A percentile compares a stretch with the other conserved stretches of the same genome.
Conservation (phyloP, 2,797 vertebrate species). For the Protonibea diacanthus region DNA sequence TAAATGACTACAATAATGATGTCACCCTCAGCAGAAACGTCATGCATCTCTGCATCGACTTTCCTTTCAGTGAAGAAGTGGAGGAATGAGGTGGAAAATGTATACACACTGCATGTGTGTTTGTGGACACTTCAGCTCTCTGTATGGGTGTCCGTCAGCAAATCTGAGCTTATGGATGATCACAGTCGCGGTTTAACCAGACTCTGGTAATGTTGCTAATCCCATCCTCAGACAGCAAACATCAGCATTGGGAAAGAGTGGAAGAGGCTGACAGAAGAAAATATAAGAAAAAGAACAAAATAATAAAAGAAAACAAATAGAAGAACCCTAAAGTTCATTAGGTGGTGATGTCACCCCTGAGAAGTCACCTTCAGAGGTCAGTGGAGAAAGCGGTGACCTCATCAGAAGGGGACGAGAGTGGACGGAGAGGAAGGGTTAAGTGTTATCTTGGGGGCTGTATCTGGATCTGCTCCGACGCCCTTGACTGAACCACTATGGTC, state of each 20-base stretch:
- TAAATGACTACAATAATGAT: constrained; percentile 56
- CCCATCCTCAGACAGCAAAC: constrained; percentile 27
- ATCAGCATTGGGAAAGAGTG: constrained; percentile 18
- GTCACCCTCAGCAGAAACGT: constrained; percentile 46
- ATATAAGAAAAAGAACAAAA: constrained; percentile 1
- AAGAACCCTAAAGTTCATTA: constrained; percentile 43
- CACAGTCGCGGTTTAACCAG: constrained; percentile 28
- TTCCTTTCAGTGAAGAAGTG: constrained; percentile 8
- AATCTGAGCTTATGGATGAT: constrained; percentile 42
- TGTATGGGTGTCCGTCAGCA: constrained; percentile 32
- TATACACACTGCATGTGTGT: background rate
- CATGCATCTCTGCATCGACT: constrained; percentile 16
- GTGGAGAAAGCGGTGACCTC: constrained; percentile 66
- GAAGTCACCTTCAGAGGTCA: constrained; percentile 57
- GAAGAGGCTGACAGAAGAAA: background rate
- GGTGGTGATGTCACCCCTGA: constrained; percentile 61
- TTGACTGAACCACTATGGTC: constrained; percentile 72
- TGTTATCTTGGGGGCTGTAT: constrained; percentile 76
- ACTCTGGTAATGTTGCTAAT: constrained; percentile 43
- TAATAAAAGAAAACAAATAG: background rate
- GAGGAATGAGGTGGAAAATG: background rate
- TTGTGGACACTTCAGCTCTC: constrained; percentile 3
- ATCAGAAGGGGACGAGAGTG: constrained; percentile 43
- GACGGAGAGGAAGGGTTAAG: constrained; percentile 60
- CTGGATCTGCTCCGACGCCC: constrained; percentile 74